phyloP scores from a whole-genome alignment of 1,140 invertebrate genomes.

The Venustaconcha ellipsiformis region DNA sequence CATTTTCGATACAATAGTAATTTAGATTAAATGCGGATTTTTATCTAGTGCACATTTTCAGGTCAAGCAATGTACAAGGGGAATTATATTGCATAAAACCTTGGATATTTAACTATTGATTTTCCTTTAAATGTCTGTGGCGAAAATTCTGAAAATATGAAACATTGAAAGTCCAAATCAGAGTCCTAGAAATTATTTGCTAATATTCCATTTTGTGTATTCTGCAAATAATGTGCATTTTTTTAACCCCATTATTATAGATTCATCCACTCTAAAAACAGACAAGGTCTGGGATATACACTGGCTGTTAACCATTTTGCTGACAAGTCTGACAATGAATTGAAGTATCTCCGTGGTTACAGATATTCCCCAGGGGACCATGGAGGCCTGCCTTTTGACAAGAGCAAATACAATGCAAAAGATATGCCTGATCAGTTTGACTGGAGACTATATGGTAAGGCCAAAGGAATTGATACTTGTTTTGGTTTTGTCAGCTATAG shows the following conservation, averaged over 20 bases:
- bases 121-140: too few relatives aligned
- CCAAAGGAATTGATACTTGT: background rate
- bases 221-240: conserved; percentile 1
- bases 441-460: conserved; percentile 84
- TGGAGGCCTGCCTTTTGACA: conserved; percentile 81
- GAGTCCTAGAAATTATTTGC: background rate
- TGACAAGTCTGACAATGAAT: conserved; percentile 83
- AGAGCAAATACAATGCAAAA: conserved; percentile 49
- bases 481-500: too few relatives aligned
- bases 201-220: background rate
- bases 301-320: conserved; percentile 90
- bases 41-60: too few relatives aligned
- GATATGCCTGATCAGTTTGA: conserved; percentile 74
- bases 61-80: too few relatives aligned
- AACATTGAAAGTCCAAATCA: background rate
- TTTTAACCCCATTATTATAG: conserved; percentile 69
- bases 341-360: conserved; percentile 84
- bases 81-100: too few relatives aligned
- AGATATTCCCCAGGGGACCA: conserved; percentile 74
- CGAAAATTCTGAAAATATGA: too few relatives aligned
- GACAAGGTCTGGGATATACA: conserved; percentile 80
- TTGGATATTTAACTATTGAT: too few relatives aligned
- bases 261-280: conserved; percentile 88
- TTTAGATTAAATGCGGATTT: too few relatives aligned
- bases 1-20: too few relatives aligned